Conservation (phyloP, 2,888 invertebrate genomes). For the Nomada lathburiana region DNA sequence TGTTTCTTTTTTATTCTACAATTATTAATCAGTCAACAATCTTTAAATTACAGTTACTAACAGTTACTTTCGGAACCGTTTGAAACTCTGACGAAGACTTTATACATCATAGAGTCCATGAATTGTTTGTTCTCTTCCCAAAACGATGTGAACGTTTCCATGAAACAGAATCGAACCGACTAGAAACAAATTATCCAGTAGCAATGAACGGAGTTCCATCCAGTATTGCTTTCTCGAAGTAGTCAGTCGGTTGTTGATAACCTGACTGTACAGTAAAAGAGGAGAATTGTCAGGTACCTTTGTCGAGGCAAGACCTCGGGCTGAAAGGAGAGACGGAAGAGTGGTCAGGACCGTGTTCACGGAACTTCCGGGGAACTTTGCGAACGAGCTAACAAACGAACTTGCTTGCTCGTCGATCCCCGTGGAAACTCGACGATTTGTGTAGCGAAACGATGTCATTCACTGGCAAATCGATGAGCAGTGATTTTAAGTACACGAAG, state of each 20-base stretch:
- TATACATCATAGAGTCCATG: background rate
- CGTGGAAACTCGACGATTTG: conserved; percentile 56
- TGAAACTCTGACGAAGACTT: background rate
- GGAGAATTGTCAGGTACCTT: conserved; percentile 37
- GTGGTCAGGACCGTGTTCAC: conserved; percentile 6
- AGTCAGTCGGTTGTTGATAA: background rate
- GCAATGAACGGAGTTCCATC: conserved; percentile 12
- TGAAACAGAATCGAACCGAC: conserved; percentile 6
- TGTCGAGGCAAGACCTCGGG: conserved; percentile 25
- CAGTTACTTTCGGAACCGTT: background rate
- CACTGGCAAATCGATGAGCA: conserved; percentile 46
- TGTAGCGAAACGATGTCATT: conserved; percentile 53
- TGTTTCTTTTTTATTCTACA: too few species aligned
- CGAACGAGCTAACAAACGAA: conserved; percentile 62
- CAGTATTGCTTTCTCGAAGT: conserved; percentile 11
- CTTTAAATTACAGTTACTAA: too few species aligned
- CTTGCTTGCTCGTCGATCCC: conserved; percentile 44
- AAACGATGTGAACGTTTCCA: background rate
- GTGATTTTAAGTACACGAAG: conserved; percentile 47
- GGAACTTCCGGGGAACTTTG: conserved; percentile 55
- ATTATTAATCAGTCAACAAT: too few species aligned
- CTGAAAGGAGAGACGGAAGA: conserved; percentile 20
- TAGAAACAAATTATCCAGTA: conserved; percentile 29
- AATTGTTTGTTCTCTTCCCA: conserved; percentile 16
- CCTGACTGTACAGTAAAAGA: conserved; percentile 10